Base-by-base conservation (phyloP, 1,140 invertebrate genomes). In the Bombus superbus region DNA sequence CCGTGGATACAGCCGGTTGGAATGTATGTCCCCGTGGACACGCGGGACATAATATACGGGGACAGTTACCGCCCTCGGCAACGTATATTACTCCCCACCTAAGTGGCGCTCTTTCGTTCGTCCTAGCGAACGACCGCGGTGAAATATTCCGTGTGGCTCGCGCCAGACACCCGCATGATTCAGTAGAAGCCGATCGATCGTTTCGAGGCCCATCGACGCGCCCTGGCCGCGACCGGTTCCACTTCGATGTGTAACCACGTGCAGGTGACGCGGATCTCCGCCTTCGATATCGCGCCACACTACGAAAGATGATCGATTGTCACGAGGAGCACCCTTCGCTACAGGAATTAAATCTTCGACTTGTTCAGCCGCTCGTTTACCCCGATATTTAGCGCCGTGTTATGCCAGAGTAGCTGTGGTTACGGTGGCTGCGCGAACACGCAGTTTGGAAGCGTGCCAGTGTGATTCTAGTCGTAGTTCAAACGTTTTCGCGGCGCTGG, bases 41-140 rank as follows among this genome's bases (percentile, higher is more conserved):
- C 89, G 80, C 77, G 73, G 85, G 90, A 92, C 92, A 91, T 94
- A 93, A 94, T 93, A 93, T 94, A 94, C 91, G 91, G 89, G 91
- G 93, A 93, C 92, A 93, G 94, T 93, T 93, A 92, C 92, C 88
- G 90, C 91, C 86, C 88, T 87, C 90, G 86, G 71, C 89, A 88
- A 92, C 84, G 86, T 94, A 94, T 94, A 94, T 94, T 91, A 92
- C 91, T 86, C 86, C 81, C 81, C 84, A 84, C 85, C 83, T 91
- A 92, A 94, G 91, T 94, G 92, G 89, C 32, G 83, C 83, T 85
- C 83, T 85, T 85, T 90, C 89, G 88, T 79, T 77, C 86, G 73
- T 86, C 68, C 76, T 73, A n/a, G 64, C 40, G 66, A 66, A 68
- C 83, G 66, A 59, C 66, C 72, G 40, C 81, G 68, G 59, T 79